A percentile compares a stretch with the other conserved stretches of the same genome.
These are phyloP conservation scores for Pygocentrus nattereri DNA, from an alignment of 2,797 vertebrate genomes.

Conservation along the genomic window DNA sequence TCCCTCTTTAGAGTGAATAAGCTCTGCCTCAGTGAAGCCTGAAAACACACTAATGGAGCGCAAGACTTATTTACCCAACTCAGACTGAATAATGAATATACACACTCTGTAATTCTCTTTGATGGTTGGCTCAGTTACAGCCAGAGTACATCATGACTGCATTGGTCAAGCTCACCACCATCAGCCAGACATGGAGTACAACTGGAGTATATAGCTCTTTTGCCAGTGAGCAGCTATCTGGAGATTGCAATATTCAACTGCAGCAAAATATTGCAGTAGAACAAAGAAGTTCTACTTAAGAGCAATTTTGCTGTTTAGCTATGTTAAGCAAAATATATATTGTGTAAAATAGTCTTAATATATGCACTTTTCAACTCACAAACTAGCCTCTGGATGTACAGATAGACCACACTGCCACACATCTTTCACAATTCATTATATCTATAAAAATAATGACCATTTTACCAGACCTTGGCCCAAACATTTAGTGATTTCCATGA, in stretches of 20 bases:
- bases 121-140: slow-evolving; percentile 11
- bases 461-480: no score
- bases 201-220: not conserved
- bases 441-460: not conserved
- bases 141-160: slow-evolving; percentile 3
- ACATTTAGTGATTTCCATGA: no score
- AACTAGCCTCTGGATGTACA: not conserved
- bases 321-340: no score
- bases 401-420: not conserved
- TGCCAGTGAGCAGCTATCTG: not conserved
- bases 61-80: slow-evolving; percentile 10
- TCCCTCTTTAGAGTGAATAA: slow-evolving; percentile 10
- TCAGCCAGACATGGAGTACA: not conserved
- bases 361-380: not conserved
- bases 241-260: not conserved
- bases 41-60: not conserved
- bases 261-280: no score
- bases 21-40: not conserved
- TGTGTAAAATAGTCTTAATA: no score
- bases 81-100: slow-evolving; percentile 25
- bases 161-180: not conserved
- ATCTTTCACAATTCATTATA: not conserved
- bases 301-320: no score
- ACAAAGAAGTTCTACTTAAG: no score
- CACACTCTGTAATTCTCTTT: slow-evolving; percentile 33